Evolutionary conservation across 2,113 vertebrate genomes (phyloP).

Genomic region (Neodontobutis hainanensis): DNA sequence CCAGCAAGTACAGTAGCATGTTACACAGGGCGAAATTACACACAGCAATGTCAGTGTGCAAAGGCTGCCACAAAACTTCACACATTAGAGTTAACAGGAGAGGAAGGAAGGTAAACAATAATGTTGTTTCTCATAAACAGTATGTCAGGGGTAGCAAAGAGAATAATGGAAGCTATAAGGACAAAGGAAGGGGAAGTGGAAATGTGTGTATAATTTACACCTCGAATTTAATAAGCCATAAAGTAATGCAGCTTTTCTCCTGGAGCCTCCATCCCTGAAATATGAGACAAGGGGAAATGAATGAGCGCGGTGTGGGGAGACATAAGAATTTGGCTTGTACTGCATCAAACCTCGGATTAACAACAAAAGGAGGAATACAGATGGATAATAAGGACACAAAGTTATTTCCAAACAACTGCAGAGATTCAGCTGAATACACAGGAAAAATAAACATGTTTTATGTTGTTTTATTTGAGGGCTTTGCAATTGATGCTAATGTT

Average conservation of each 20-base stretch:
- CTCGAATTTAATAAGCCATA: slow-evolving; percentile 19
- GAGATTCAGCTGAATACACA: neutral
- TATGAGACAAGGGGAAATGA: slow-evolving; percentile 17
- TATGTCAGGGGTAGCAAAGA: slow-evolving; percentile 5
- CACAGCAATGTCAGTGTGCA: slow-evolving; percentile 15
- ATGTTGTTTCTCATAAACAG: neutral
- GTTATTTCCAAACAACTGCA: neutral
- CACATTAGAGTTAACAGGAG: slow-evolving; percentile 2
- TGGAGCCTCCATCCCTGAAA: slow-evolving; percentile 3
- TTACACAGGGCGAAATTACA: slow-evolving; percentile 24
- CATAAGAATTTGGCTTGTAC: neutral
- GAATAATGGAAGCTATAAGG: neutral
- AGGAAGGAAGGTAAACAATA: slow-evolving; percentile 8
- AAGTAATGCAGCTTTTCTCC: neutral
- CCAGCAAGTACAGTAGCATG: slow-evolving; percentile 23
- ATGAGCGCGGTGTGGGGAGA: neutral
- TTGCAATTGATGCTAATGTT: too few relatives aligned
- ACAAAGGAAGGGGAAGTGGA: neutral
- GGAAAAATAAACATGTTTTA: neutral
- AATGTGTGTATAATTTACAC: slow-evolving; percentile 20
- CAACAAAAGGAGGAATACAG: slow-evolving; percentile 1
- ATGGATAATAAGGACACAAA: slow-evolving; percentile 19
- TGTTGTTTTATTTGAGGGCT: too few relatives aligned
- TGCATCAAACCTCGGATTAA: slow-evolving; percentile 15
- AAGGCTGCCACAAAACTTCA: slow-evolving; percentile 13